Conservation (phyloP, 2,888 invertebrate genomes). For the Stenodera caucasica region DNA sequence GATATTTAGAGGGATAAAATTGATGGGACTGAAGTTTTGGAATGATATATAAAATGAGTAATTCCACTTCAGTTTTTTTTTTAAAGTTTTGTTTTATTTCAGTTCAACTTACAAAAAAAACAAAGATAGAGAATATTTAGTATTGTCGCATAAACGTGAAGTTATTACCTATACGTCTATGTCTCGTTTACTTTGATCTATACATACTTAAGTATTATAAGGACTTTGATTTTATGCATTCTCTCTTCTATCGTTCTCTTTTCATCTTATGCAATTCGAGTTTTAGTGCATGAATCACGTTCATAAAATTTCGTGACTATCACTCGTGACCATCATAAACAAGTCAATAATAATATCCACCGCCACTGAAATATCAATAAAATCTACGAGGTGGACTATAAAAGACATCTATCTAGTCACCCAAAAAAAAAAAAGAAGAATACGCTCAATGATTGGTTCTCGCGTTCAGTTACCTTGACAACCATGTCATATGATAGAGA, state of each 20-base stretch:
- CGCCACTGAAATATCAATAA: constrained; percentile 22
- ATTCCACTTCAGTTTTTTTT: no score
- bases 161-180: constrained; percentile 12
- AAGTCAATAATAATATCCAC: constrained; percentile 49
- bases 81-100: no score
- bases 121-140: no score
- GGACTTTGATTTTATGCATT: no score
- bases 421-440: background rate
- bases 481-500: no score
- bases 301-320: constrained; percentile 46
- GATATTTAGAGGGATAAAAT: no score
- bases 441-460: no score
- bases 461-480: no score
- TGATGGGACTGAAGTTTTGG: no score
- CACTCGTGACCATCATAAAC: constrained; percentile 41
- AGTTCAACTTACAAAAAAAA: no score
- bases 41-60: background rate
- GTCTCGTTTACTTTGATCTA: constrained; percentile 33
- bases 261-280: constrained; percentile 34
- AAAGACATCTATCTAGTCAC: no score
- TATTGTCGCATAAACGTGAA: constrained; percentile 23
- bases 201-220: no score
- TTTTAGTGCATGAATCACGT: constrained; percentile 51
- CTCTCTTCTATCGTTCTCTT: background rate
- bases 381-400: background rate